These are phyloP conservation scores for Sialia sialis DNA, from an alignment of 2,113 vertebrate species.

Conservation along the genomic window DNA sequence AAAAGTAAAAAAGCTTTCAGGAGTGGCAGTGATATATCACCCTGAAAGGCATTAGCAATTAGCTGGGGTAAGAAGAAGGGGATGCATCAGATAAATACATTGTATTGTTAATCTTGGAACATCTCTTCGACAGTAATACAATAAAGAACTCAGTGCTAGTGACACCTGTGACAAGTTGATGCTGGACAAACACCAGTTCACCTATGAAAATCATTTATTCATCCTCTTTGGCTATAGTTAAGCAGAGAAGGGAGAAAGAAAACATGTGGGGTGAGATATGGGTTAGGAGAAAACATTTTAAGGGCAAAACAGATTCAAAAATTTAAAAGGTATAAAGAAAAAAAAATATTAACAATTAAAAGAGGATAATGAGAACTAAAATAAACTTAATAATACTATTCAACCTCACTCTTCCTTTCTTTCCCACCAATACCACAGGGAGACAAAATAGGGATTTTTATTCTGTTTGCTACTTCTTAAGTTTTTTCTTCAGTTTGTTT, in stretches of 20 bases:
- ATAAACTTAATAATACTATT: background rate
- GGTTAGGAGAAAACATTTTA: background rate
- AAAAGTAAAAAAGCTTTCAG: background rate
- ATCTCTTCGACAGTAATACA: background rate
- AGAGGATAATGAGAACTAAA: background rate
- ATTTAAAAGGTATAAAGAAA: background rate
- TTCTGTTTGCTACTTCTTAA: background rate
- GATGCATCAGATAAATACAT: background rate
- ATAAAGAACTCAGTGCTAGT: background rate
- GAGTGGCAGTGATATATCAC: background rate
- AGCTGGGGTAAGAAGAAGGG: background rate
- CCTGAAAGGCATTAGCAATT: background rate
- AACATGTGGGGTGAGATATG: too few species aligned
- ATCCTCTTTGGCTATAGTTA: background rate
- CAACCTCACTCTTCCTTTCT: background rate
- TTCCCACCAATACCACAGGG: rapidly evolving
- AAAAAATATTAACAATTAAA: background rate
- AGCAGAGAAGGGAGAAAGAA: background rate
- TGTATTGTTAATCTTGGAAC: background rate
- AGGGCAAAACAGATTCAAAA: background rate
- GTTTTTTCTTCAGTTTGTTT: background rate
- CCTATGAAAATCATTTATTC: background rate
- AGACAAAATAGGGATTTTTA: background rate
- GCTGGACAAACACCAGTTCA: background rate
- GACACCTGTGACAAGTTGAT: background rate